Percentiles rank a stretch among this genome's conserved stretches.
phyloP scores from a whole-genome alignment of 2,113 vertebrate species.

The Thomomys bottae region DNA sequence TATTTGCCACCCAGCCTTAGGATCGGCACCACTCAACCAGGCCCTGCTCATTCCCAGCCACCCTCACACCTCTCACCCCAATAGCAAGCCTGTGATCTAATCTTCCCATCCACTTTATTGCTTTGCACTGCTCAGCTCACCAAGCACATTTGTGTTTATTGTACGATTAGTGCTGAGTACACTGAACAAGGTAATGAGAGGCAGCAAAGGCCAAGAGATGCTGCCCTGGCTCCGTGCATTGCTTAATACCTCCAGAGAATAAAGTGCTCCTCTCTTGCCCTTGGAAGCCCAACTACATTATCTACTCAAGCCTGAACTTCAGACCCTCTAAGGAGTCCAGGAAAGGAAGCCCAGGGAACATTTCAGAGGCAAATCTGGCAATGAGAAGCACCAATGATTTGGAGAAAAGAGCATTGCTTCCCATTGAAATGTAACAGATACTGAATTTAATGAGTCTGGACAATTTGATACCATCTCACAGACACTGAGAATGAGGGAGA shows the following conservation, averaged over 20 bases:
- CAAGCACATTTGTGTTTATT: constrained; percentile 82
- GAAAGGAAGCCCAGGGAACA: neutral
- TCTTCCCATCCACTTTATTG: constrained; percentile 77
- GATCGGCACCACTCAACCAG: neutral
- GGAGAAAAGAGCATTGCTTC: constrained; percentile 17
- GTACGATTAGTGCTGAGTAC: constrained; percentile 81
- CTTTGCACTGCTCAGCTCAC: constrained; percentile 83
- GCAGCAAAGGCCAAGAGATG: constrained; percentile 67
- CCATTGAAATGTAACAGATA: neutral
- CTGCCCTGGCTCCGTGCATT: neutral
- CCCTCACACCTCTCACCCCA: neutral
- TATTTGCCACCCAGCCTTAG: neutral
- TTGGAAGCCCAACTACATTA: neutral
- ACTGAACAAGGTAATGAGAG: constrained; percentile 78
- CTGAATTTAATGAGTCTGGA: neutral
- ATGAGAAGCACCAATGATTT: neutral
- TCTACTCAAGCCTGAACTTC: neutral
- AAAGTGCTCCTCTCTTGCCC: neutral
- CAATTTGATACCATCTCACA: neutral
- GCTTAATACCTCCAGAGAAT: neutral
- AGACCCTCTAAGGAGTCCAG: neutral
- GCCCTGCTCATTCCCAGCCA: neutral
- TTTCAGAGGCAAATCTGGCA: constrained; percentile 11
- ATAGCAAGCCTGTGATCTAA: neutral
- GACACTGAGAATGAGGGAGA: neutral